phyloP scores from a whole-genome alignment of 2,888 invertebrate species.

The Carpatolechia fugitivella region DNA sequence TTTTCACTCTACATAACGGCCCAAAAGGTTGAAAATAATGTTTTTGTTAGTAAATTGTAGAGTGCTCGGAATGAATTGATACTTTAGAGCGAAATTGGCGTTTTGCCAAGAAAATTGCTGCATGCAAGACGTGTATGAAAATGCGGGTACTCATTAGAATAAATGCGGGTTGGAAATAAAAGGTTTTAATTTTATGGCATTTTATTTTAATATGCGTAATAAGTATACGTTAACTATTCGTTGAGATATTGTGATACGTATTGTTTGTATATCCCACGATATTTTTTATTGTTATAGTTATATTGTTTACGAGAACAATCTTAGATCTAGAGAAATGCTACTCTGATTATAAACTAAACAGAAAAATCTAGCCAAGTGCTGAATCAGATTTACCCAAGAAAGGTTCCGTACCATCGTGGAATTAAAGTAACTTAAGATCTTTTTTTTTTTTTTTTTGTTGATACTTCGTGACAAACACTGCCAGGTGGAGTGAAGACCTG shows the following conservation, averaged over 20 bases:
- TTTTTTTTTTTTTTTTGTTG: no score
- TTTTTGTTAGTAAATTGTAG: slow-evolving; percentile 2
- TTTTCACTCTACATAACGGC: slow-evolving; percentile 5
- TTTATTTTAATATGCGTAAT: background rate
- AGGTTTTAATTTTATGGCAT: background rate
- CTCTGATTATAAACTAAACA: no score
- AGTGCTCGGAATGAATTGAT: slow-evolving; percentile 1
- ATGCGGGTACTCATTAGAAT: slow-evolving; percentile 1
- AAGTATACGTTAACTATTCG: background rate
- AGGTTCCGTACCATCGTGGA: no score
- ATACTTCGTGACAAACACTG: no score
- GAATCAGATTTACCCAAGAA: no score
- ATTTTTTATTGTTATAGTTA: background rate
- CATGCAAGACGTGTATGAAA: background rate
- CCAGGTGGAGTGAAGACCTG: no score
- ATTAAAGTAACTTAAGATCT: no score
- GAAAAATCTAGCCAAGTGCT: no score
- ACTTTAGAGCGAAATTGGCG: slow-evolving; percentile 2
- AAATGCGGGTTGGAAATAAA: background rate
- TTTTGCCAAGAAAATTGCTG: slow-evolving; percentile 3
- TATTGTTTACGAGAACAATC: background rate
- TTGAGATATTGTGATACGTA: background rate
- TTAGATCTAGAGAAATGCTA: background rate
- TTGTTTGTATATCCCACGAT: background rate
- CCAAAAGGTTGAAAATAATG: background rate